Percentiles rank a stretch among this genome's conserved stretches.
Evolutionary conservation across 2,113 vertebrate genomes (phyloP).

Genomic region (Tychaedon coryphoeus): DNA sequence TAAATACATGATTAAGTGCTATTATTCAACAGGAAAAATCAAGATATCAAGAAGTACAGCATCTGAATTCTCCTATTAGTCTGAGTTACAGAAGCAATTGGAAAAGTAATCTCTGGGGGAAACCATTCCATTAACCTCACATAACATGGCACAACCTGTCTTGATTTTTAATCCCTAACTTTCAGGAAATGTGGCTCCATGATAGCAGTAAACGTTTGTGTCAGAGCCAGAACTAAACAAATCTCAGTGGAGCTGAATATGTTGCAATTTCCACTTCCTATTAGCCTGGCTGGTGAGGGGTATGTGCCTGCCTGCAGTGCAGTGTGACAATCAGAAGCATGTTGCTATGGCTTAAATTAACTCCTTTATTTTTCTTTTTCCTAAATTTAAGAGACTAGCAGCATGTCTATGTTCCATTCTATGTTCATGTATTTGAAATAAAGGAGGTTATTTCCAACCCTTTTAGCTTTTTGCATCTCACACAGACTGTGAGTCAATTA

Average conservation of each 20-base stretch:
- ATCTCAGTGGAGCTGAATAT: background rate
- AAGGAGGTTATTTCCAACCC: background rate
- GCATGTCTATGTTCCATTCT: background rate
- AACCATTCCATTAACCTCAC: background rate
- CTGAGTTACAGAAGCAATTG: background rate
- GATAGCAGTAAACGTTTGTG: background rate
- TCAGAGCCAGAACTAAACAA: background rate
- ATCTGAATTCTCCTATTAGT: background rate
- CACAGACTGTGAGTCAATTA: background rate
- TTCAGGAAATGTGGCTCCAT: background rate
- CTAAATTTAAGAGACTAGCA: background rate
- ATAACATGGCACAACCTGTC: background rate
- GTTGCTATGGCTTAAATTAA: background rate
- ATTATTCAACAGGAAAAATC: background rate
- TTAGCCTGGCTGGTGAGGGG: background rate
- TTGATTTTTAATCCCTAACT: background rate
- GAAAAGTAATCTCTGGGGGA: background rate
- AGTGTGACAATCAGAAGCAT: background rate
- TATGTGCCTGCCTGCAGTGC: background rate
- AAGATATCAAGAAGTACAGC: background rate
- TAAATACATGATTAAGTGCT: background rate
- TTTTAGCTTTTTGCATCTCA: background rate
- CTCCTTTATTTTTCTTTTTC: background rate
- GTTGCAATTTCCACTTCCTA: background rate
- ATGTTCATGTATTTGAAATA: background rate